These are phyloP conservation scores for Bombyx mandarina DNA, from an alignment of 1,140 invertebrate species.

Conservation along the genomic window DNA sequence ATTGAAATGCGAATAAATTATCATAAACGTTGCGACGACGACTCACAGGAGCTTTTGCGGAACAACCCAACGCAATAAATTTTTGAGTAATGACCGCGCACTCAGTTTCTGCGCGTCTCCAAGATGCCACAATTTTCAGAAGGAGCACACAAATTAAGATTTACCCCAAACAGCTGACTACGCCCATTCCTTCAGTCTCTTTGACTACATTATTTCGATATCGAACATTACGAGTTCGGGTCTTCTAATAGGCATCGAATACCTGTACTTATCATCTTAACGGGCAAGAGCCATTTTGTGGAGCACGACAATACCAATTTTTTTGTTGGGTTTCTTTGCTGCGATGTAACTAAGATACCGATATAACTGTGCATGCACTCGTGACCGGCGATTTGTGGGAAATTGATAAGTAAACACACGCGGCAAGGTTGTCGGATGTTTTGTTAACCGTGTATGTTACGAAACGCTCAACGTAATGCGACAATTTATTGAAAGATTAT, in stretches of 20 bases:
- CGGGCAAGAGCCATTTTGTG: neutral
- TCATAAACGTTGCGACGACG: constrained; percentile 39
- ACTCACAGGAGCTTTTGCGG: constrained; percentile 29
- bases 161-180: neutral
- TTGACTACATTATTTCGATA: too few species aligned
- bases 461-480: neutral
- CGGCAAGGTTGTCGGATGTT: neutral
- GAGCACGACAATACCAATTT: constrained; percentile 5
- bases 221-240: too few species aligned
- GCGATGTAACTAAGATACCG: constrained; percentile 17
- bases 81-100: constrained; percentile 27
- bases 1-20: constrained; percentile 63
- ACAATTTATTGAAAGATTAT: constrained; percentile 36
- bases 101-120: constrained; percentile 16
- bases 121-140: constrained; percentile 4
- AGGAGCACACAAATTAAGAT: neutral
- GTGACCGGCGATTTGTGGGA: constrained; percentile 51
- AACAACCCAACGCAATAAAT: constrained; percentile 37
- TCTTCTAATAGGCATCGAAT: too few species aligned
- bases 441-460: neutral
- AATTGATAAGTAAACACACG: constrained; percentile 50
- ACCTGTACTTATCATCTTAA: too few species aligned
- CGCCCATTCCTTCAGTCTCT: too few species aligned
- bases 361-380: constrained; percentile 45
- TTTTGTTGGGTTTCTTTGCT: constrained; percentile 1